These are phyloP conservation scores for Podotricha telesiphe DNA, from an alignment of 2,888 invertebrate genomes.

Conservation along the genomic window DNA sequence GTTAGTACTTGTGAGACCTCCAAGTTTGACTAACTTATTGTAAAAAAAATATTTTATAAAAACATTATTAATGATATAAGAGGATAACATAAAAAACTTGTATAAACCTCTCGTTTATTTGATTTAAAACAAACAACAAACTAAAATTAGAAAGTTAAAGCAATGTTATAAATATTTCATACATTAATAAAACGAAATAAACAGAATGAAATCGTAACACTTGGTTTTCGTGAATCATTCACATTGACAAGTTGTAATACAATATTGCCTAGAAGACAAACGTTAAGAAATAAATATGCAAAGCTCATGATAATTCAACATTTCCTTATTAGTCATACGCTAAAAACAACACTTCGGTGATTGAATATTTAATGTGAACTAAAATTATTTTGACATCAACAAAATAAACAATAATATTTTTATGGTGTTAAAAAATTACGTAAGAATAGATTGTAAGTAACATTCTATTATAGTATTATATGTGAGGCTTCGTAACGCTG, in stretches of 20 bases:
- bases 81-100: not conserved
- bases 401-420: not conserved
- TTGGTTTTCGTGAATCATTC: slow-evolving; percentile 58
- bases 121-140: slow-evolving; percentile 1
- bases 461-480: slow-evolving; percentile 20
- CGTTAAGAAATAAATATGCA: slow-evolving; percentile 70
- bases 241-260: slow-evolving; percentile 48
- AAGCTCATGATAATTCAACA: slow-evolving; percentile 66
- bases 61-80: not conserved
- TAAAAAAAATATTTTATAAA: not conserved
- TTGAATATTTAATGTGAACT: not conserved
- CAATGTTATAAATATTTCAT: not conserved
- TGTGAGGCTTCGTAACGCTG: slow-evolving; percentile 36
- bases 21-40: slow-evolving; percentile 1
- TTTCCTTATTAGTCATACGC: slow-evolving; percentile 59
- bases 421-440: slow-evolving; percentile 30
- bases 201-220: slow-evolving; percentile 17
- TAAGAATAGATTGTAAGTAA: slow-evolving; percentile 43
- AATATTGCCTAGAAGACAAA: slow-evolving; percentile 65
- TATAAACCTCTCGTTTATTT: not conserved
- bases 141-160: slow-evolving; percentile 6
- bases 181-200: not conserved
- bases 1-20: slow-evolving; percentile 15
- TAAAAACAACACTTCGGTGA: not conserved
- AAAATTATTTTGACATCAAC: not conserved